phyloP scores from a whole-genome alignment of 1,140 invertebrate genomes.

The honey bee (Apis mellifera) region Amel_HAv3.1 CM009934.2:13298001-13298500 shows the following conservation, averaged over 20 bases:
- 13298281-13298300: slow-evolving; percentile 15
- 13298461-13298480: slow-evolving; percentile 46
- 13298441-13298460: slow-evolving; percentile 40
- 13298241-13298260: not conserved
- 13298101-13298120: not conserved
- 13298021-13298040: not conserved
- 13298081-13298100: too few species aligned
- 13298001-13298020: slow-evolving; percentile 35
- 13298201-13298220: too few species aligned
- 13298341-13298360: slow-evolving; percentile 44
- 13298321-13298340: slow-evolving; percentile 57
- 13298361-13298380: slow-evolving; percentile 53
- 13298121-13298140: not conserved
- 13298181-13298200: not conserved
- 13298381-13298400: slow-evolving; percentile 33
- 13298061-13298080: too few species aligned
- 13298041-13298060: too few species aligned
- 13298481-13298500: not conserved
- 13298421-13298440: slow-evolving; percentile 46
- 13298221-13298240: not conserved
- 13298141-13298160: not conserved
- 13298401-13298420: slow-evolving; percentile 8
- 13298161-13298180: not conserved
- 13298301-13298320: slow-evolving; percentile 42
- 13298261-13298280: slow-evolving; percentile 41